Evolutionary conservation across 1,140 invertebrate species (phyloP).

Genomic region (Araneus ventricosus): DNA sequence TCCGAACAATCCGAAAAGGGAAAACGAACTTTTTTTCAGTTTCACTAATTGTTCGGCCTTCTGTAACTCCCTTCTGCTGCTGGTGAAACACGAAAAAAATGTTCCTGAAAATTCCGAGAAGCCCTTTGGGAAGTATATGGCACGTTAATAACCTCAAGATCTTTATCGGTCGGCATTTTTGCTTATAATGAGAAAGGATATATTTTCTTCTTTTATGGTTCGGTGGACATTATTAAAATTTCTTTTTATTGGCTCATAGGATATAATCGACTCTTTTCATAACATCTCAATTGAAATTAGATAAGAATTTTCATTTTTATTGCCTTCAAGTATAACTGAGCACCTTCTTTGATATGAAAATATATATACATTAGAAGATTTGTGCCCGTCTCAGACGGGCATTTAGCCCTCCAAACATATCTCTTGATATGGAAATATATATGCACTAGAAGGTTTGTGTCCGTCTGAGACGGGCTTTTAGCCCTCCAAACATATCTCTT

Average conservation of each 20-base stretch:
- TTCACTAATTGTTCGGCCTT: neutral
- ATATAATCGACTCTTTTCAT: neutral
- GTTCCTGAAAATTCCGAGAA: neutral
- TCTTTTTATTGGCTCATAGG: neutral
- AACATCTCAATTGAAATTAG: neutral
- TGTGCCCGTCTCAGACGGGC: no score
- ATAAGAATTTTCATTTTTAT: neutral
- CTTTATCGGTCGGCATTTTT: constrained; percentile 7
- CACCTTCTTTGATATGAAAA: neutral
- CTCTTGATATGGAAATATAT: no score
- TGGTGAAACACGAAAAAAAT: neutral
- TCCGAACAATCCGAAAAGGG: neutral
- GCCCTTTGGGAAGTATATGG: neutral
- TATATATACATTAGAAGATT: no score
- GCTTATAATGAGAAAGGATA: neutral
- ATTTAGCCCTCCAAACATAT: no score
- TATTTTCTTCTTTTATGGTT: neutral
- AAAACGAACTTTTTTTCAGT: neutral
- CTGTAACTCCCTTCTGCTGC: neutral
- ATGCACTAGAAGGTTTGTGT: no score
- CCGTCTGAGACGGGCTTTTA: no score
- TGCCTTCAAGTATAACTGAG: neutral
- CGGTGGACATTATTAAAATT: neutral
- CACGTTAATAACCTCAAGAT: constrained; percentile 6
- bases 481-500: no score